Evolutionary conservation across 2,113 vertebrate species (phyloP), one percentile per base, ranked within the genome.

Genomic region (Hemicordylus capensis): DNA sequence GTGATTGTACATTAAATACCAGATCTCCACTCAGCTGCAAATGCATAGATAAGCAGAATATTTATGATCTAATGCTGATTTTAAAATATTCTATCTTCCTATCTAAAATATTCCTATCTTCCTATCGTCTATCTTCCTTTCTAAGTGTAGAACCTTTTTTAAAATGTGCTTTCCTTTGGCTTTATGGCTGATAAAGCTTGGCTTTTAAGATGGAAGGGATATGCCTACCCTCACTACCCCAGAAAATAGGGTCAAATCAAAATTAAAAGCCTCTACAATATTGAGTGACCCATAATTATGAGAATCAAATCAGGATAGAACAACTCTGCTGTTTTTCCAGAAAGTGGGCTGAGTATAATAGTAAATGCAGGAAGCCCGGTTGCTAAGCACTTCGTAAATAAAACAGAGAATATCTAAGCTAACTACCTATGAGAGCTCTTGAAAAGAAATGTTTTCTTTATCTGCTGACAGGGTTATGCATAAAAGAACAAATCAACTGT

Each of bases 381-480:
- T 92, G 31, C 73, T 89, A 83, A 89, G 67, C 42, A 31, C 12
- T 76, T n/a, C 7, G 7, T 17, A 80, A 19, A 46, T 24, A 81
- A 87, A 61, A 19, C 84, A 67, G 44, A 74, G 26, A 88, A 19
- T 73, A 83, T 74, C 75, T 83, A 79, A 72, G 66, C 34, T 0
- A 1, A 63, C n/a, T 2, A 81, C 34, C 56, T 61, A 31, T 44
- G 63, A 1, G 1, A 22, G 22, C 26, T 86, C 42, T 61, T 77
- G 34, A 89, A 89, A 77, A 0, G 0, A 26, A 73, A 88, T 31
- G 14, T 63, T 89, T 89, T 44, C 86, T 54, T 51, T 87, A 31
- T 73, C 44, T 74, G 24, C 39, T 85, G 39, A 80, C 42, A 90
- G 76, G 81, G 86, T 81, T 84, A 83, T 22, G 66, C 87, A 48